A percentile compares a stretch with the other conserved stretches of the same genome.
Evolutionary conservation across 2,888 invertebrate genomes (phyloP).

Genomic region (Heterodera filipjevi): DNA sequence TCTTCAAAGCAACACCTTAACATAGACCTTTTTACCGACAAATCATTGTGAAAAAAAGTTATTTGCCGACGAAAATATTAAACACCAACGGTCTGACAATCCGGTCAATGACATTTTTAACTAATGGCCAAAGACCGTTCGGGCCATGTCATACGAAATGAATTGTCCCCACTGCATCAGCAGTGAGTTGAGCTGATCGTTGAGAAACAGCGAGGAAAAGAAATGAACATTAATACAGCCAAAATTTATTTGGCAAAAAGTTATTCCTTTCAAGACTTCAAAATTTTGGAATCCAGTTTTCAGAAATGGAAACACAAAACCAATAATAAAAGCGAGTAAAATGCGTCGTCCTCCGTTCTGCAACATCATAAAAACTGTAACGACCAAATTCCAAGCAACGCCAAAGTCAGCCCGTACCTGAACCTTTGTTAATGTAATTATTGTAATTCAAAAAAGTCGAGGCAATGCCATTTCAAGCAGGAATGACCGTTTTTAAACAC

Average conservation of each 20-base stretch:
- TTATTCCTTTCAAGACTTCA: too few species aligned
- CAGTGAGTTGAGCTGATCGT: conserved; percentile 59
- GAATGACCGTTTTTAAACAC: too few species aligned
- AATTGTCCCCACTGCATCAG: conserved; percentile 61
- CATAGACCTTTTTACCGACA: too few species aligned
- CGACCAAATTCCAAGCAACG: conserved; percentile 21
- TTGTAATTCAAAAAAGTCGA: background rate
- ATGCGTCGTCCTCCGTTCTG: background rate
- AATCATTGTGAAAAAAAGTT: too few species aligned
- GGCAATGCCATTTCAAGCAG: too few species aligned
- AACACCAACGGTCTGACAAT: too few species aligned
- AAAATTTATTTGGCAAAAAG: background rate
- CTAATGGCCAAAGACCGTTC: too few species aligned
- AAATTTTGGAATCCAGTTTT: too few species aligned
- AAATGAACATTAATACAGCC: background rate
- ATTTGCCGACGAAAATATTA: background rate
- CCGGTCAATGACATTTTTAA: too few species aligned
- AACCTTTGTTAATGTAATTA: background rate
- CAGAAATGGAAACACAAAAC: too few species aligned
- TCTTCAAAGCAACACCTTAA: too few species aligned
- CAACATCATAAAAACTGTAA: background rate
- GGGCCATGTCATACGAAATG: conserved; percentile 62
- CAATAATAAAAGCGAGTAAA: too few species aligned
- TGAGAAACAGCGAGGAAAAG: background rate
- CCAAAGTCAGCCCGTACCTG: conserved; percentile 7